A percentile compares a stretch with the other conserved stretches of the same genome.
phyloP scores from a whole-genome alignment of 2,113 vertebrate genomes.

The Paralichthys olivaceus region DNA sequence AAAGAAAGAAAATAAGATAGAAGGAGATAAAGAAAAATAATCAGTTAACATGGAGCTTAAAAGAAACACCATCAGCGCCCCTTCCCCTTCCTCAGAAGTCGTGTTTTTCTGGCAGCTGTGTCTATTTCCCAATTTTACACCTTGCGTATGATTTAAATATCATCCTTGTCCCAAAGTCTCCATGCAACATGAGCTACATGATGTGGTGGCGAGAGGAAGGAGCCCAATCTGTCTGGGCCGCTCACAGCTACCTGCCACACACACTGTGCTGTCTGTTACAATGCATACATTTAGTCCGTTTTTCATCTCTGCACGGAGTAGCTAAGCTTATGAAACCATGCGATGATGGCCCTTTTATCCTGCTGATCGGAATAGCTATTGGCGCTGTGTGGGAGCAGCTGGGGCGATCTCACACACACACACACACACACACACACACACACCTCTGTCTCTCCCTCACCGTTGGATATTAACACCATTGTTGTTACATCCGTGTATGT shows the following conservation, averaged over 20 bases:
- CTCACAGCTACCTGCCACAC: conserved; percentile 18
- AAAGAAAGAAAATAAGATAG: not conserved
- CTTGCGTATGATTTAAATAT: conserved; percentile 49
- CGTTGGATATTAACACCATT: conserved; percentile 49
- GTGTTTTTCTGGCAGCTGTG: conserved; percentile 2
- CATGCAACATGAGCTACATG: conserved; percentile 16
- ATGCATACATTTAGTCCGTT: conserved; percentile 56
- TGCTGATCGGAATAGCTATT: conserved; percentile 68
- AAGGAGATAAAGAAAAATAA: conserved; percentile 6
- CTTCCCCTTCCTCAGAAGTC: conserved; percentile 4
- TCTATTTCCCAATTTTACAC: conserved; percentile 44
- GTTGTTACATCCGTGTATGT: conserved; percentile 49
- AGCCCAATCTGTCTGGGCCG: conserved; percentile 43
- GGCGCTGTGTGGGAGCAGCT: conserved; percentile 72
- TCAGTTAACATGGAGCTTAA: conserved; percentile 1
- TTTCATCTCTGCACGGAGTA: conserved; percentile 44
- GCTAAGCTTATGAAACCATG: conserved; percentile 59
- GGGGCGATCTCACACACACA: conserved; percentile 27
- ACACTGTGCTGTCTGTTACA: conserved; percentile 26
- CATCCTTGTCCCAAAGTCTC: conserved; percentile 36
- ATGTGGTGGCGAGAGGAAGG: conserved; percentile 38
- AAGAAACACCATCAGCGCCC: not conserved
- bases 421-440: conserved; percentile 16
- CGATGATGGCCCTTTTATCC: conserved; percentile 68
- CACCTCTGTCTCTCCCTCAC: conserved; percentile 22